Conservation (phyloP, 2,888 invertebrate species). For the Drosophila prostipennis region DNA sequence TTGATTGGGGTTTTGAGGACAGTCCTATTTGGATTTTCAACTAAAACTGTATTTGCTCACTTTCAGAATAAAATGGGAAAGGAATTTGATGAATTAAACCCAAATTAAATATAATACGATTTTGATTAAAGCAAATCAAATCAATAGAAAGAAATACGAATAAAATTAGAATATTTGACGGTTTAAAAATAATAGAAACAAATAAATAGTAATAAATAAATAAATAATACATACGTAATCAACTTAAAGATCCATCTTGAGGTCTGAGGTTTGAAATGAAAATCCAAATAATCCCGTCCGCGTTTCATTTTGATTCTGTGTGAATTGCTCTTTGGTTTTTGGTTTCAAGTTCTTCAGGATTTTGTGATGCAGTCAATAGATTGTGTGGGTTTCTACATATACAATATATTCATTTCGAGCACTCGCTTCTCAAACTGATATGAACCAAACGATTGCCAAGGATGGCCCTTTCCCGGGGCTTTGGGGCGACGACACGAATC, state of each 20-base stretch:
- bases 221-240: not conserved
- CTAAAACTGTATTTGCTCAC: not conserved
- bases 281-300: not conserved
- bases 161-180: not conserved
- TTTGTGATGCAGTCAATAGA: slow-evolving; percentile 67
- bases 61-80: no score
- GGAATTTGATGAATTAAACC: no score
- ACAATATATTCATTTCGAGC: slow-evolving; percentile 16
- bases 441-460: slow-evolving; percentile 73
- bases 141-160: not conserved
- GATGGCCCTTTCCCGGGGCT: slow-evolving; percentile 16
- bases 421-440: slow-evolving; percentile 59
- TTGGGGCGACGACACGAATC: slow-evolving; percentile 47
- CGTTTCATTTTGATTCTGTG: slow-evolving; percentile 47
- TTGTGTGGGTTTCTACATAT: slow-evolving; percentile 37
- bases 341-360: slow-evolving; percentile 3
- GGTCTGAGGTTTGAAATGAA: not conserved
- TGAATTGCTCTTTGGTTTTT: slow-evolving; percentile 60
- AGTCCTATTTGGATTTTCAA: not conserved
- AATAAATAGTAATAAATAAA: not conserved
- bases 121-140: not conserved
- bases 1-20: slow-evolving; percentile 1
- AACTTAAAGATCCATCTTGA: no score
- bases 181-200: not conserved
- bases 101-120: no score